phyloP scores from a whole-genome alignment of 1,140 invertebrate genomes.

The Dendroctonus valens region DNA sequence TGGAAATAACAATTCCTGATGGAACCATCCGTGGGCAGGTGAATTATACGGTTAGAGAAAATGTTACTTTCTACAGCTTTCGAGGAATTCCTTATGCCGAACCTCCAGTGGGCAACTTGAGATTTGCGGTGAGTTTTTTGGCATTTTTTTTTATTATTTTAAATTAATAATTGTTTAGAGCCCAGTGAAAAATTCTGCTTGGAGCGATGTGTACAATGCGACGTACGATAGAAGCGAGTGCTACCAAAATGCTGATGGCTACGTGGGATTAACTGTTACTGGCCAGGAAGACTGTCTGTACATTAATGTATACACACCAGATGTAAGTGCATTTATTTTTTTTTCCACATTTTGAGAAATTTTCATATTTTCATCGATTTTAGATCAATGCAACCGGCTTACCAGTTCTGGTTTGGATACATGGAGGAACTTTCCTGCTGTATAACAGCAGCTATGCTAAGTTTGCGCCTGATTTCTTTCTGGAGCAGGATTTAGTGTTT shows the following conservation, averaged over 20 bases:
- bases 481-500: constrained; percentile 53
- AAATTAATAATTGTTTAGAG: constrained; percentile 12
- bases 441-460: constrained; percentile 40
- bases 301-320: constrained; percentile 25
- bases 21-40: constrained; percentile 1
- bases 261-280: neutral
- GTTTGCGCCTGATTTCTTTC: constrained; percentile 49
- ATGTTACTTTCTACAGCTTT: constrained; percentile 11
- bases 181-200: constrained; percentile 15
- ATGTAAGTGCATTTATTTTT: constrained; percentile 5
- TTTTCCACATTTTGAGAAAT: neutral
- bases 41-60: neutral
- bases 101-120: constrained; percentile 10
- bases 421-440: constrained; percentile 42
- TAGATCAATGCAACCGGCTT: constrained; percentile 10
- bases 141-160: neutral
- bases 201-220: constrained; percentile 18
- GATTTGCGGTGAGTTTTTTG: constrained; percentile 19
- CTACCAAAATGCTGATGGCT: constrained; percentile 1
- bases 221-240: constrained; percentile 12
- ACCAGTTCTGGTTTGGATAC: constrained; percentile 46
- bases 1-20: constrained; percentile 5
- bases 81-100: constrained; percentile 17
- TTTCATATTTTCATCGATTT: neutral
- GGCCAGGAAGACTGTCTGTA: constrained; percentile 24